phyloP scores from a whole-genome alignment of 2,113 vertebrate species.

The Nothocercus julius region DNA sequence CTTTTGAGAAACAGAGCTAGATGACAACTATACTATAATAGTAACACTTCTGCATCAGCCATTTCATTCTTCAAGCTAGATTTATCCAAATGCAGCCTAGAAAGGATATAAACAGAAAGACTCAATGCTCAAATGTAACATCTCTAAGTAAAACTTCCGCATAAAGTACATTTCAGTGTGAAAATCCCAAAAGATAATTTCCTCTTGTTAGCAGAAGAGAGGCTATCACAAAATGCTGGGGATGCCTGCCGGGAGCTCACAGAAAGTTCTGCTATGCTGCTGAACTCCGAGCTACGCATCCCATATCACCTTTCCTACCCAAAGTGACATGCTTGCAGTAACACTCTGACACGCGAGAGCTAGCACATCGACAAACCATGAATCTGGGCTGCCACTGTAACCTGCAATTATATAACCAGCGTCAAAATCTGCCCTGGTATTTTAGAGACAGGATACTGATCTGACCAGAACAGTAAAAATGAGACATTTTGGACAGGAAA shows the following conservation, averaged over 20 bases:
- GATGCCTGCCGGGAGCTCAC: not conserved
- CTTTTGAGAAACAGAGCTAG: not conserved
- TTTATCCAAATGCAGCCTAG: not conserved
- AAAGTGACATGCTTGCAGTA: not conserved
- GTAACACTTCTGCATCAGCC: not conserved
- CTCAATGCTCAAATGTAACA: not conserved
- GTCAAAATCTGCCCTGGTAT: not conserved
- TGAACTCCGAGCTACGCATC: not conserved
- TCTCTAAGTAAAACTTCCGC: not conserved
- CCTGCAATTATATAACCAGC: not conserved
- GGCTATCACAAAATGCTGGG: not conserved
- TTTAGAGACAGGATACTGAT: not conserved
- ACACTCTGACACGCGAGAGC: not conserved
- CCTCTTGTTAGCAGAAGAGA: not conserved
- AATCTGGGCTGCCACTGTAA: not conserved
- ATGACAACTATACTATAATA: not conserved
- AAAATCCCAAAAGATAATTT: not conserved
- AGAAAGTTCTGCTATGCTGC: not conserved
- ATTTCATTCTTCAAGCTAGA: not conserved
- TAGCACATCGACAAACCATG: not conserved
- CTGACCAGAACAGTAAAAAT: not conserved
- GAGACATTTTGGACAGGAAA: not conserved
- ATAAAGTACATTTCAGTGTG: not conserved
- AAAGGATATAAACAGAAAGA: not conserved
- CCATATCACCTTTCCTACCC: not conserved